Conservation (phyloP, 1,140 invertebrate species). For the Tetramorium simillimum region DNA sequence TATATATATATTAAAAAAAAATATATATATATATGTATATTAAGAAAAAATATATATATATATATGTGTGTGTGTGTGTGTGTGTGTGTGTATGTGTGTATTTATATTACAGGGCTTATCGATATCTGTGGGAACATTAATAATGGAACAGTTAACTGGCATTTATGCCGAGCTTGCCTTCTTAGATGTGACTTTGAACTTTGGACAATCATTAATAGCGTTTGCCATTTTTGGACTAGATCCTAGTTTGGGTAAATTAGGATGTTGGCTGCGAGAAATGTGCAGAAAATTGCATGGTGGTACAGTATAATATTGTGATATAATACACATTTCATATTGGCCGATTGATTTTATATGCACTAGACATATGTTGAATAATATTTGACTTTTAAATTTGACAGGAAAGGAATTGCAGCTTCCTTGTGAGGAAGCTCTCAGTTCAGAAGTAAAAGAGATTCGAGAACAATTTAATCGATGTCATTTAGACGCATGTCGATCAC, state of each 20-base stretch:
- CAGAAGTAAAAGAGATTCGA: constrained; percentile 93
- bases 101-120: constrained; percentile 90
- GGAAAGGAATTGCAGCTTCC: constrained; percentile 86
- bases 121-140: constrained; percentile 93
- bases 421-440: constrained; percentile 89
- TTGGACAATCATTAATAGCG: constrained; percentile 94
- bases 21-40: no score
- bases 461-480: constrained; percentile 96
- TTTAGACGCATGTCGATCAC: constrained; percentile 91
- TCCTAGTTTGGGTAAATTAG: constrained; percentile 85
- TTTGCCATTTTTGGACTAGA: constrained; percentile 95
- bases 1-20: no score
- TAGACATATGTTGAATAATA: constrained; percentile 14
- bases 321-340: constrained; percentile 20
- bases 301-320: constrained; percentile 51
- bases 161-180: constrained; percentile 97
- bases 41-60: no score
- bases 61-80: no score
- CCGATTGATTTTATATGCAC: neutral
- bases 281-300: constrained; percentile 76
- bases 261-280: constrained; percentile 78
- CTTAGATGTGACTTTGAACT: constrained; percentile 94
- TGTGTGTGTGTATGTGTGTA: no score
- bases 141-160: constrained; percentile 94
- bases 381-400: constrained; percentile 55